Base-by-base conservation (phyloP, 2,888 invertebrate species). In the Dryobotodes eremita region DNA sequence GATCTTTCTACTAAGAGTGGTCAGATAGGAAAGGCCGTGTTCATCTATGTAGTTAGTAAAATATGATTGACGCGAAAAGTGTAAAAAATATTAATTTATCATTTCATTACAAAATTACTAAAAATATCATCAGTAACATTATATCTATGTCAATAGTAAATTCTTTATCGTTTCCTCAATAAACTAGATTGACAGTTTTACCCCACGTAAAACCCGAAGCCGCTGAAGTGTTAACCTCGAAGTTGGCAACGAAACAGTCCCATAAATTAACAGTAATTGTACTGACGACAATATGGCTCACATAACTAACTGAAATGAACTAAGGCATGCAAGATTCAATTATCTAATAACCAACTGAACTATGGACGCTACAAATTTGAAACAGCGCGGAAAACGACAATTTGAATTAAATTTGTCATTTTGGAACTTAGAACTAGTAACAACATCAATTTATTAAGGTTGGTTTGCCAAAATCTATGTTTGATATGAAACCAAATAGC, bases 181-280 rank as follows among this genome's bases (percentile, higher is more conserved):
- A 36, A 80, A 61, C 7, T 17, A 15, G n/a, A 61, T 61, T 55
- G 17, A 48, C 50, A 42, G 23, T 61, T 59, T 70, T 73, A 13
- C 55, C 5, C 78, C 42, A 79, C 42, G 71, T 71, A 72, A 70
- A 73, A 55, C 20, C 36, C 31, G 68, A 77, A 77, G 62, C 81
- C 75, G 36, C 36, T 57, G 50, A 55, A 75, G 53, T 85, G 72
- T 74, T 50, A 66, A 48, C 77, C 64, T 72, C 77, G 69, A 65
- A 71, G 66, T 80, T 80, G 80, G 77, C 71, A 80, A 69, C 36
- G 46, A 65, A 61, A 23, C 64, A 36, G 23, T 66, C 62, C 64
- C 64, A 73, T 79, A 77, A 82, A 80, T 76, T 76, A 74, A 65
- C 42, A 59, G 68, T 82, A 82, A 86, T 85, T 80, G 76, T 70